phyloP scores from a whole-genome alignment of 2,113 vertebrate species.

The Pholis gunnellus region DNA sequence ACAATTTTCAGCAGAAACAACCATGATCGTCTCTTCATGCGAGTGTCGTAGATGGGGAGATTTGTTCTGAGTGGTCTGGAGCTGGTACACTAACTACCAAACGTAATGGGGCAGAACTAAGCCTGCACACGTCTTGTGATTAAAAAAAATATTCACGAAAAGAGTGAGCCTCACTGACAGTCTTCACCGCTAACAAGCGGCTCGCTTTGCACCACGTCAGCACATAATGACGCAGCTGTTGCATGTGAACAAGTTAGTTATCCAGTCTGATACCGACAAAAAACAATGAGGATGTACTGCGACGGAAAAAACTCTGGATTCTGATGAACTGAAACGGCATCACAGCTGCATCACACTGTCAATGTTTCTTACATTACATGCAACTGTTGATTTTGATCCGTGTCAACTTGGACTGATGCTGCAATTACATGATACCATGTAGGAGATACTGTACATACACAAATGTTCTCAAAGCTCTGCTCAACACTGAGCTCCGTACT shows the following conservation, averaged over 20 bases:
- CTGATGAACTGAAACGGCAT: background rate
- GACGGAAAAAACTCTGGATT: background rate
- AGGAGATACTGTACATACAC: background rate
- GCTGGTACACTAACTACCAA: background rate
- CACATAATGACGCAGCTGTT: no score
- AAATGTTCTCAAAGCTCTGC: background rate
- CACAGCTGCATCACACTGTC: background rate
- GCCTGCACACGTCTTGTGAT: background rate
- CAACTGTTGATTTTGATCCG: background rate
- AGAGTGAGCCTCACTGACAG: background rate
- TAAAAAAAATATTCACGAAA: background rate
- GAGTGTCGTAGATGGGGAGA: background rate
- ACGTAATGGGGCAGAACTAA: conserved; percentile 1
- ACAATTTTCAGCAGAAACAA: background rate
- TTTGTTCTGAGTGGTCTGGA: background rate
- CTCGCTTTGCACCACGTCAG: background rate
- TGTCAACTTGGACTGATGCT: background rate
- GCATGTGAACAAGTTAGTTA: background rate
- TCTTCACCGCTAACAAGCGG: background rate
- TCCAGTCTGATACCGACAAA: background rate
- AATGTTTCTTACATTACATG: background rate
- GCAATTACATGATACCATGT: background rate
- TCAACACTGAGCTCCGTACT: background rate
- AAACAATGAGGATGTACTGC: background rate
- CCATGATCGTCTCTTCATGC: background rate